Conservation (phyloP, 2,113 vertebrate genomes). For the Delphinus delphis region DNA sequence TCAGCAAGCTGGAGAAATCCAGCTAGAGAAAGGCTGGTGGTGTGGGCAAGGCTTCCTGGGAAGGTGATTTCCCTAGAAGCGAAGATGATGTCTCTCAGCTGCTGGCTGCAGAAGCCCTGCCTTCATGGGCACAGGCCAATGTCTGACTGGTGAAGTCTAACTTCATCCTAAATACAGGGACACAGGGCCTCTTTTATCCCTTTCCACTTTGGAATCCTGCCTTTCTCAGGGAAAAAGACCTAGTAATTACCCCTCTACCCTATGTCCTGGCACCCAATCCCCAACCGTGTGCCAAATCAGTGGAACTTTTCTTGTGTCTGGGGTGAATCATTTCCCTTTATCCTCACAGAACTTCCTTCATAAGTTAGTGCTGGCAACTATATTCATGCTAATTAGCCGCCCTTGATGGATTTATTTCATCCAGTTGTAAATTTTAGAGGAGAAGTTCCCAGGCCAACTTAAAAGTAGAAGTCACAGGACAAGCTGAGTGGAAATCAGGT, state of each 20-base stretch:
- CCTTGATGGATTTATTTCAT: constrained; percentile 70
- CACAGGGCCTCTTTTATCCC: not conserved
- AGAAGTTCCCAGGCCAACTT: constrained; percentile 61
- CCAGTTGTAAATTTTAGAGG: constrained; percentile 69
- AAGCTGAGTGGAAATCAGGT: constrained; percentile 57
- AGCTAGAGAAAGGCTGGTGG: not conserved
- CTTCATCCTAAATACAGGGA: not conserved
- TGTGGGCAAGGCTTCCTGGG: not conserved
- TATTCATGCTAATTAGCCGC: constrained; percentile 61
- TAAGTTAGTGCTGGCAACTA: constrained; percentile 61
- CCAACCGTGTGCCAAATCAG: not conserved
- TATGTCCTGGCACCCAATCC: not conserved
- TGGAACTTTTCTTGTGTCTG: constrained; percentile 39
- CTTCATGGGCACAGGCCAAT: not conserved
- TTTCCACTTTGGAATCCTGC: constrained; percentile 7
- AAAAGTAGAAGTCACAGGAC: constrained; percentile 51
- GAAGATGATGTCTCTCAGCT: not conserved
- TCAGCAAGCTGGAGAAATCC: not conserved
- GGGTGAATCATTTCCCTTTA: constrained; percentile 46
- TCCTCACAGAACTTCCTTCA: constrained; percentile 40
- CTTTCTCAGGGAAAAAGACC: constrained; percentile 32
- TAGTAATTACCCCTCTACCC: not conserved
- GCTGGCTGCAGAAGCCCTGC: not conserved
- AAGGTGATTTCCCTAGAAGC: not conserved
- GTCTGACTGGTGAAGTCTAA: not conserved